Base-by-base conservation (phyloP, 2,113 vertebrate species). In the Pangasianodon hypophthalmus region DNA sequence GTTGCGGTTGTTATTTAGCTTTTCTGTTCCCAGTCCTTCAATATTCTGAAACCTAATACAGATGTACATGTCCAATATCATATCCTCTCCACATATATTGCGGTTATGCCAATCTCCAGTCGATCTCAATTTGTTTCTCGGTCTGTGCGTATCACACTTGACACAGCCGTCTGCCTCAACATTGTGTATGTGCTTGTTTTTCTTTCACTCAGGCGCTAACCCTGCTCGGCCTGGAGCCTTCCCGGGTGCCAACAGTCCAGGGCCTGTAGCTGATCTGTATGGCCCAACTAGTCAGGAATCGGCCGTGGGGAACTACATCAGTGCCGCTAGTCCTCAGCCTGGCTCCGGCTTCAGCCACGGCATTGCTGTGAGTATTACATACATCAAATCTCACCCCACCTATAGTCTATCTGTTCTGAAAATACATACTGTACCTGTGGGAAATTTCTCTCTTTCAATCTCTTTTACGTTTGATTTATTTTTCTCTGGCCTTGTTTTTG, bases 291-390 rank as follows among this genome's bases (percentile, higher is more conserved):
- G 97, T 96, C 98, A 99, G 97, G 98, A 99, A 94, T 98, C 98
- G 86, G 97, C 96, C 93, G 98, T 99, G 95, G 98, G 98, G 92
- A 99, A 99, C 97, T 99, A 99, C 97, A 99, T 99, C 97, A 98
- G 97, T 10, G 97, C 98, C 67, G 97, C 98, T 95, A 99, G 98
- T 95, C 98, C 98, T 87, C 98, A 99, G 96, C 98, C 98, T 37
- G 98, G 97, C 93, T 97, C 98, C 0, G 98, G 98, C 94, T 99
- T 99, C 91, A 96, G 98, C 91, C 98, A 99, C 92, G 97, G 98
- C 93, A 98, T 99, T 92, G 97, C 98, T 91, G 98, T 99, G 97
- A 99, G 98, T 99, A 96, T 60, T 16, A 14, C 19, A 14, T 19
- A 54, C n/a, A 1, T 75, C 13, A 2, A 54, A 71, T 60, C 19